Base-by-base conservation (phyloP, 2,888 invertebrate species). In the Platerodrilus igneus region DNA sequence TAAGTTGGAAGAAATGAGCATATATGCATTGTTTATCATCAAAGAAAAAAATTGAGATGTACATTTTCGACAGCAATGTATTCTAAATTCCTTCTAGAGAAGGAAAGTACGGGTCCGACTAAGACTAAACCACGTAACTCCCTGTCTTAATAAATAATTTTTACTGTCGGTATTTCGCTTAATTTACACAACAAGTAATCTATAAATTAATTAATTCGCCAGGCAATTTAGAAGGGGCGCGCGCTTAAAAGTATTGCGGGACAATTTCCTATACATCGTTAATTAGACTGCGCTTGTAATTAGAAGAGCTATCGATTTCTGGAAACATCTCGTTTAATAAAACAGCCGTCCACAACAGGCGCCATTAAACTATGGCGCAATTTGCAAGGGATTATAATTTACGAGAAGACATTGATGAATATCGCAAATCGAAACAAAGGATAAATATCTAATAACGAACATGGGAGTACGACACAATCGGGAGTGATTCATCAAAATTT, bases 181-280 rank as follows among this genome's bases (percentile, higher is more conserved):
- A 45, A 45, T 45, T 40, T 40, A 30, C 40, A 64, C 64, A 67
- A 66, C 66, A 64, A 66, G 64, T 63, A 66, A 66, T 64, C 65
- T 63, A 64, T 62, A 65, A 66, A 67, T 66, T 66, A 66, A 66
- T 67, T 66, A 63, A 67, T 64, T 64, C 62, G 63, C 58, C 62
- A 37, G 41, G 41, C 41, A 42, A 31, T 42, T 63, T 62, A 57
- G 56, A 62, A 60, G 62, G 58, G n/a, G n/a, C n/a, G 41, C 58
- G 60, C 56, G 63, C 64, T 66, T 66, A 64, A 66, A 66, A 66
- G 65, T 66, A 66, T 66, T 64, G 65, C 64, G 55, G 64, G 66
- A 66, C 65, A 66, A 66, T 66, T 66, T 66, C 65, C 65, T 64
- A 66, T 66, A 65, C 60, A 66, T 65, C 64, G 64, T 64, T 66